Evolutionary conservation across 2,113 vertebrate genomes (phyloP), one percentile per base, ranked within the genome.

Genomic region (Corythoichthys haematopterus): DNA sequence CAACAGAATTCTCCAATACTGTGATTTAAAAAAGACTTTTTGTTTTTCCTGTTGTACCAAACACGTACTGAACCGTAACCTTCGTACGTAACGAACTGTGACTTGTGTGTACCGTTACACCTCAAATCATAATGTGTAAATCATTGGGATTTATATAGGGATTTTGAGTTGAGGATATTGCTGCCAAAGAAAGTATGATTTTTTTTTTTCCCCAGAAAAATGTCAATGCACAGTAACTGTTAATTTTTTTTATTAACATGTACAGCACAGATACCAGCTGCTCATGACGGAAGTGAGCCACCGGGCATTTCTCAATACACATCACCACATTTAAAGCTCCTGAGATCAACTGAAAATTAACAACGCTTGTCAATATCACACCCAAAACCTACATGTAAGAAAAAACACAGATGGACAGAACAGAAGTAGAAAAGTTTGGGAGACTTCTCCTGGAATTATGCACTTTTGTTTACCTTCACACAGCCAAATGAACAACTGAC

Each of bases 201-300:
- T 28, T 28, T 43, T 43, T 43, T 43, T 43, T 2, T 28, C 28
- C 9, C 20, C 10, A 28, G 20, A 55, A 75, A 70, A 69, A 70
- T 0, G 1, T 60, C 33, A 69, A 53, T n/a, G 47, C 53, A 0
- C 37, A 28, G 62, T 13, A 58, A 71, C 58, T 77, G 65, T 82
- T 84, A 84, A 86, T 70, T 74, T 43, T 43, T 77, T 87, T 90
- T 87, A 87, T 90, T 87, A 85, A 89, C 86, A 85, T 78, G 70
- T 61, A 88, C 72, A 78, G 70, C 72, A 88, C 77, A 82, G 64
- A 77, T 71, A 84, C 76, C 80, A 78, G 78, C 85, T 53, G 73
- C 84, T 83, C 70, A 46, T 68, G 48, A 45, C 43, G 51, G 47
- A 67, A 80, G 77, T 16, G 67, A 74, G 70, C 73, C 74, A 65